Evolutionary conservation across 2,888 invertebrate genomes (phyloP), one percentile per base, ranked within the genome.

Genomic region (Drosophila kokeensis): DNA sequence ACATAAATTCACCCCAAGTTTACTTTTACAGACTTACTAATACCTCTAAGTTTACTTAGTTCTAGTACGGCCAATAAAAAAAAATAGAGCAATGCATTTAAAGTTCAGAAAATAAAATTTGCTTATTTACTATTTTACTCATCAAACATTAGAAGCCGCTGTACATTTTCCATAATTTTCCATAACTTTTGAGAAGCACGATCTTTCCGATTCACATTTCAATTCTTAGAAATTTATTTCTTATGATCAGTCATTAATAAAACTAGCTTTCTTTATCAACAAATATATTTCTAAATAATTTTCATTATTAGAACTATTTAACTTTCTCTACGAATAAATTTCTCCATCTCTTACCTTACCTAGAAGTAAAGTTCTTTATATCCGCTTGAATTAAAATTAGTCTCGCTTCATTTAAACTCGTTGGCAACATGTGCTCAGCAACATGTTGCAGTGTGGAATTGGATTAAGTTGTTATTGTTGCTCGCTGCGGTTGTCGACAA

Each of bases 401-500:
- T 0, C 2, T 6, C 11, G 42, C 5, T 24, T 45, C 4, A 24
- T 45, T 15, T 24, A 45, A 45, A 45, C 3, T 8, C 4, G 18
- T n/a, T 24, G 21, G 27, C 18, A 36, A 36, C 54, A 36, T 54
- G 10, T 36, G 13, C 13, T 10, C 36, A 15, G 10, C 48, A 53
- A 24, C 73, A 72, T 48, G 54, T 50, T 54, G 57, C 59, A 36
- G 18, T 15, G 11, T 18, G 40, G 34, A 27, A 48, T 57, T 53
- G 58, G 54, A 76, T 73, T 68, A 75, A 75, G 73, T 38, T 76
- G 68, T 70, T 73, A 64, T 77, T 76, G 80, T 57, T 69, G 42
- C 8, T 4, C 57, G 15, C 15, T 29, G 60, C 13, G 59, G 63
- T 66, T 82, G 87, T 83, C 89, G 83, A 71, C 72, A 78, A 77